Evolutionary conservation across 2,888 invertebrate species (phyloP).

Genomic region (Lymantria dispar): DNA sequence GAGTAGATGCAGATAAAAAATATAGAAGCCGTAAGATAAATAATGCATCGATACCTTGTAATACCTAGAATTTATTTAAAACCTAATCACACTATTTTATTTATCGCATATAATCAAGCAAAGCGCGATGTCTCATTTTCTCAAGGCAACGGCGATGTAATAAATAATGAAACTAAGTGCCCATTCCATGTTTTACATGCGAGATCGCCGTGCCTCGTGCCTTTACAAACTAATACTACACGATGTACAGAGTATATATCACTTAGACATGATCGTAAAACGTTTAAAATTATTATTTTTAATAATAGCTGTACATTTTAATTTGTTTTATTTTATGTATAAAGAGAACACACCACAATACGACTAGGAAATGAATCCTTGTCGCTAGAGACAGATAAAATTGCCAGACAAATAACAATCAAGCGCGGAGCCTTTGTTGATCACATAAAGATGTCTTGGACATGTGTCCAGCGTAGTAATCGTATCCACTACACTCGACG

Average conservation of each 20-base stretch:
- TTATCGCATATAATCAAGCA: constrained; percentile 1
- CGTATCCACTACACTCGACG: no score
- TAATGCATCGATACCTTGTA: not conserved
- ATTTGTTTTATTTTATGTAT: no score
- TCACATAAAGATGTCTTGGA: no score
- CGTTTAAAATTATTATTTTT: constrained; percentile 16
- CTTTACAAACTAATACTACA: constrained; percentile 23
- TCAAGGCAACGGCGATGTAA: constrained; percentile 10
- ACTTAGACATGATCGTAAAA: constrained; percentile 24
- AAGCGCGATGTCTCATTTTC: constrained; percentile 6
- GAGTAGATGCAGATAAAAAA: not conserved
- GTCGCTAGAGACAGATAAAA: no score
- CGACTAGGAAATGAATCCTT: no score
- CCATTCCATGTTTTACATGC: constrained; percentile 25
- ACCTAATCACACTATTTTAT: not conserved
- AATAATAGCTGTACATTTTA: not conserved
- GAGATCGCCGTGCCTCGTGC: constrained; percentile 27
- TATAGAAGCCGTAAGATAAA: not conserved
- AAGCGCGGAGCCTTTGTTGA: no score
- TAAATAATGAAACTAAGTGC: constrained; percentile 15
- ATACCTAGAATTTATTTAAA: not conserved
- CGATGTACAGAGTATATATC: constrained; percentile 20
- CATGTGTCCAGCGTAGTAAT: no score
- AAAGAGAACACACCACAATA: no score
- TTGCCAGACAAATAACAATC: no score